Evolutionary conservation across 2,888 invertebrate genomes (phyloP).

Genomic region (Byasa hedistus): DNA sequence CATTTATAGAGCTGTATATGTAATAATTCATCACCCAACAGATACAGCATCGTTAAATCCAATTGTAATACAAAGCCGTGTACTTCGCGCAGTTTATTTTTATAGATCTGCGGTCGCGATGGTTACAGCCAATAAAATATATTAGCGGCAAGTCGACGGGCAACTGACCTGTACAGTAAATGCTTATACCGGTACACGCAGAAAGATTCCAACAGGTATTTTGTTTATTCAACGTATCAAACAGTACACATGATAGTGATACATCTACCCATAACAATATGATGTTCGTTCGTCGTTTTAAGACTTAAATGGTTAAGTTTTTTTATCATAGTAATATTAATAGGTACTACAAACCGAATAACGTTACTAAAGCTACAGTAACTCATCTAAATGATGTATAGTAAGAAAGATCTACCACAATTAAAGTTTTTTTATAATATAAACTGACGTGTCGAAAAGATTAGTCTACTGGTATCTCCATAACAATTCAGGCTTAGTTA

Average conservation of each 20-base stretch:
- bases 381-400: too few species aligned
- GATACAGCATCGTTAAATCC: not conserved
- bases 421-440: too few species aligned
- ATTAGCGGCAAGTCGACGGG: constrained; percentile 4
- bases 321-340: too few species aligned
- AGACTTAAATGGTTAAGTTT: too few species aligned
- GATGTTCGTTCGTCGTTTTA: too few species aligned
- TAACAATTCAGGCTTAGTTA: too few species aligned
- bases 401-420: too few species aligned
- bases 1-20: not conserved
- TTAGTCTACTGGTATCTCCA: too few species aligned
- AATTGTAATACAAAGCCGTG: not conserved
- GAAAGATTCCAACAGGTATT: not conserved
- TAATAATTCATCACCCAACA: not conserved
- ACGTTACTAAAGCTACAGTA: too few species aligned
- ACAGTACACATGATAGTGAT: not conserved
- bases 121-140: constrained; percentile 12
- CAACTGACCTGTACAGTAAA: constrained; percentile 18
- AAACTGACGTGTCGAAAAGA: too few species aligned
- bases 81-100: constrained; percentile 13
- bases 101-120: constrained; percentile 11
- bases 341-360: too few species aligned
- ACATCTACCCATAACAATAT: too few species aligned
- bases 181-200: constrained; percentile 9
- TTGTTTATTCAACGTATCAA: constrained; percentile 5